Conservation (phyloP, 2,888 invertebrate genomes). For the Yponomeuta plumbellus region DNA sequence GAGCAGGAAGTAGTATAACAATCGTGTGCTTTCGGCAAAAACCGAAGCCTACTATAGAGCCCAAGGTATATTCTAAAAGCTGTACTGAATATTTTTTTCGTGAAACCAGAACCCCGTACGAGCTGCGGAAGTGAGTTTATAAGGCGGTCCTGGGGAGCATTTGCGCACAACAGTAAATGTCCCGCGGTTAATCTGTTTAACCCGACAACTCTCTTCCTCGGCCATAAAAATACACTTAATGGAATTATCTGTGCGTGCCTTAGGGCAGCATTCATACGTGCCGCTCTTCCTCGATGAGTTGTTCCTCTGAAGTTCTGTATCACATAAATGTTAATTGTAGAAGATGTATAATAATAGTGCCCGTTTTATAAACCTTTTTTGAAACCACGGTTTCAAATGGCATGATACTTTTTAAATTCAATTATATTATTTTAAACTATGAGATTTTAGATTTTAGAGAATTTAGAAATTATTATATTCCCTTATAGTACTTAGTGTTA, state of each 20-base stretch:
- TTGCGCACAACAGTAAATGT: neutral
- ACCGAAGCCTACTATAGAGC: too few species aligned
- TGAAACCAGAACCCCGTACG: neutral
- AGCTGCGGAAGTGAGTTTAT: neutral
- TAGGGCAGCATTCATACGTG: neutral
- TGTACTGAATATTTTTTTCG: neutral
- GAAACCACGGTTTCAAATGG: too few species aligned
- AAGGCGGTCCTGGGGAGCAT: neutral
- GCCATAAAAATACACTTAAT: conserved; percentile 11
- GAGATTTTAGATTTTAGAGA: too few species aligned
- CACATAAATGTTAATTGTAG: too few species aligned
- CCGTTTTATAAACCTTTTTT: neutral
- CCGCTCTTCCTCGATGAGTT: neutral
- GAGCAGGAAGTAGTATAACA: too few species aligned
- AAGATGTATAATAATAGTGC: too few species aligned
- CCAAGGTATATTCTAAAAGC: too few species aligned
- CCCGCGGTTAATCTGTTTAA: conserved; percentile 19
- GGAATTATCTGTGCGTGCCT: neutral
- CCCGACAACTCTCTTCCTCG: neutral
- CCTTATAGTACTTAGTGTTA: too few species aligned
- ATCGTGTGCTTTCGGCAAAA: too few species aligned
- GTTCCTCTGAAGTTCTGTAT: neutral
- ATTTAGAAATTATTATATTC: too few species aligned
- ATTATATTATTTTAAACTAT: too few species aligned
- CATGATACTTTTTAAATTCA: too few species aligned